Conservation (phyloP, 2,797 vertebrate species). For the Hafferia zeledoni region DNA sequence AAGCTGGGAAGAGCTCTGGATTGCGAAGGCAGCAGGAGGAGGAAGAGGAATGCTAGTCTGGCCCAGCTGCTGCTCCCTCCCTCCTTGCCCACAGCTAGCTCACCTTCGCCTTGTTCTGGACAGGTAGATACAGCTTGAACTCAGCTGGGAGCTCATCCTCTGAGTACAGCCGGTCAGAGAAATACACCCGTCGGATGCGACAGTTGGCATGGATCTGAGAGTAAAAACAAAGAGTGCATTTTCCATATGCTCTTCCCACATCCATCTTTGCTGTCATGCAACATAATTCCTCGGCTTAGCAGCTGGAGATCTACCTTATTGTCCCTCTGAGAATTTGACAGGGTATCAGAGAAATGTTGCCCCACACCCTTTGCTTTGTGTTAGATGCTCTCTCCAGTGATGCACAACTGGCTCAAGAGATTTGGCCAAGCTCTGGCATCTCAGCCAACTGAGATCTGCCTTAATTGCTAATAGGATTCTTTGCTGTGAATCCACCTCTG, state of each 20-base stretch:
- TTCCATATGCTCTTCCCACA: not conserved
- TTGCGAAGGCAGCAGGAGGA: not conserved
- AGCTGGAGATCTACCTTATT: not conserved
- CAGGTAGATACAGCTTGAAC: slow-evolving; percentile 95
- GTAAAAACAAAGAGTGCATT: not conserved
- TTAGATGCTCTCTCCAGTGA: not conserved
- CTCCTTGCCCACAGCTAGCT: not conserved
- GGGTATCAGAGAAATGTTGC: not conserved
- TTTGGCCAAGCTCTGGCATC: not conserved
- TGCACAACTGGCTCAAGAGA: not conserved
- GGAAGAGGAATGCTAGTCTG: not conserved
- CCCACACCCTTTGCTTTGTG: not conserved
- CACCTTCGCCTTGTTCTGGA: slow-evolving; percentile 96
- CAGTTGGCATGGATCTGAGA: slow-evolving; percentile 96
- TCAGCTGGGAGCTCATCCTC: slow-evolving; percentile 97
- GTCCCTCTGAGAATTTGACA: not conserved
- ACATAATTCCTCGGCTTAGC: not conserved
- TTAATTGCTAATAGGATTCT: not conserved
- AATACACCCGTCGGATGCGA: slow-evolving; percentile 95
- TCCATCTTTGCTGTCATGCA: not conserved
- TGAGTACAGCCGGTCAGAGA: slow-evolving; percentile 95
- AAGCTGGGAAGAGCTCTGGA: not conserved
- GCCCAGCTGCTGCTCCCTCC: not conserved
- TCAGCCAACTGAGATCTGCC: not conserved
- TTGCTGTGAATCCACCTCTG: not conserved